Base-by-base conservation (phyloP, 1,140 invertebrate species). In the Drosophila bocqueti region DNA sequence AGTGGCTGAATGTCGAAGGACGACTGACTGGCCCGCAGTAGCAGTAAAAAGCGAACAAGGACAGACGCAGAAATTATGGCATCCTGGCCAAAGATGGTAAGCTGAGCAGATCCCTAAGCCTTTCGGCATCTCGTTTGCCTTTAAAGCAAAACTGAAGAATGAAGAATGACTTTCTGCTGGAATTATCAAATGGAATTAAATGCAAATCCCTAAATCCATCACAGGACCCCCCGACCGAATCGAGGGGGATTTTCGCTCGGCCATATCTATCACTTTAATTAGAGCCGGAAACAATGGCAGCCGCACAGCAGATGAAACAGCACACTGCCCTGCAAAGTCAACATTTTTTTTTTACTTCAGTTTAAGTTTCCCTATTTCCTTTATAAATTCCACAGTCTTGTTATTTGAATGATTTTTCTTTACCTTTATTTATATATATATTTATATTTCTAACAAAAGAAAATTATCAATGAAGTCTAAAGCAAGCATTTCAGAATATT, bases 241-340 rank as follows among this genome's bases (percentile, higher is more conserved):
- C 18, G 34, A 38, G 15, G 24, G 36, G 21, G 54, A 57, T 26
- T 52, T 34, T n/a, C 52, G 46, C 67, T 75, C 45, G 43, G 47
- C 26, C 66, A 64, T 85, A 90, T 90, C 85, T 79, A 90, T 90
- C 79, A 90, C 67, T 90, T 90, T 90, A 90, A 90, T 90, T 90
- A 83, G 74, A 50, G 43, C 40, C 50, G 43, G 46, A 36, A 62
- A 76, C 63, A 87, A 77, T 87, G 81, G 58, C 52, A 42, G 50
- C 26, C 63, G 10, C 5, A 34, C 49, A 52, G 61, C 67, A 74
- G 68, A 54, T 69, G 83, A 54, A 68, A 75, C 84, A 78, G 8
- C 9, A 40, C 54, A 57, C 54, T 40, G 21, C 9, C 13, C 54
- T 3, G 16, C 34, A 57, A 40, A n/a, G 9, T 1, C 2, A 10